Percentiles rank a stretch among this genome's conserved stretches.
These are phyloP conservation scores for Anastrepha ludens DNA, from an alignment of 1,140 invertebrate genomes.

Conservation along the genomic window DNA sequence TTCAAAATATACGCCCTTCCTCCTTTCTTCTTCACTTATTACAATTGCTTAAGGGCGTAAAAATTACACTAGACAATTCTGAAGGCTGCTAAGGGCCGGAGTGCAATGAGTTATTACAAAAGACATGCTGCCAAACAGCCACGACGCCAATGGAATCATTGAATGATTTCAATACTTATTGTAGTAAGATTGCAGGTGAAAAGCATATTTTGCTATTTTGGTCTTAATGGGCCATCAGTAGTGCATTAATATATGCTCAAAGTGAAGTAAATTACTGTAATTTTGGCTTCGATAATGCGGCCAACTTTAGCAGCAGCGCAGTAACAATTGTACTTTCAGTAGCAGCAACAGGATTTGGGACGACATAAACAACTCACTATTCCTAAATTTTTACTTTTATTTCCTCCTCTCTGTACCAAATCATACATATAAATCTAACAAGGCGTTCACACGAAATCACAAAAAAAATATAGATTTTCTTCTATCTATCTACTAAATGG, in stretches of 20 bases:
- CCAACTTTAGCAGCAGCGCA: conserved; percentile 3
- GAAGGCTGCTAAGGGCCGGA: not conserved
- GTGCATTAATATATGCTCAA: conserved; percentile 72
- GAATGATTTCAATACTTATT: no score
- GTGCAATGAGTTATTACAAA: not conserved
- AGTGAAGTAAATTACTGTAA: conserved; percentile 73
- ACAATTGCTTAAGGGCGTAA: not conserved
- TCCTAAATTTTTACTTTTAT: no score
- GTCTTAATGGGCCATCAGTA: conserved; percentile 57
- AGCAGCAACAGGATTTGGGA: not conserved
- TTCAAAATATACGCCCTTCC: no score
- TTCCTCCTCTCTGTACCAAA: no score
- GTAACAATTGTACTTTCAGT: not conserved
- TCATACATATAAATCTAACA: not conserved
- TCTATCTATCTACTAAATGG: no score
- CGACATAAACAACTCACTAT: not conserved
- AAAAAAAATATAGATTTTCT: not conserved
- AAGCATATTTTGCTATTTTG: conserved; percentile 32
- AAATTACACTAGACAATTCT: not conserved
- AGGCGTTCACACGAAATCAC: not conserved
- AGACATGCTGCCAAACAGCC: not conserved
- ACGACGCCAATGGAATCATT: no score
- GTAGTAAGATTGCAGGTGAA: conserved; percentile 9
- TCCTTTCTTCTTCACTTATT: no score
- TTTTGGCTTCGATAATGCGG: conserved; percentile 60